A percentile compares a stretch with the other conserved stretches of the same genome.
phyloP scores from a whole-genome alignment of 92 coral and sea anemone species.

The Anthopleura xanthogrammica region DNA sequence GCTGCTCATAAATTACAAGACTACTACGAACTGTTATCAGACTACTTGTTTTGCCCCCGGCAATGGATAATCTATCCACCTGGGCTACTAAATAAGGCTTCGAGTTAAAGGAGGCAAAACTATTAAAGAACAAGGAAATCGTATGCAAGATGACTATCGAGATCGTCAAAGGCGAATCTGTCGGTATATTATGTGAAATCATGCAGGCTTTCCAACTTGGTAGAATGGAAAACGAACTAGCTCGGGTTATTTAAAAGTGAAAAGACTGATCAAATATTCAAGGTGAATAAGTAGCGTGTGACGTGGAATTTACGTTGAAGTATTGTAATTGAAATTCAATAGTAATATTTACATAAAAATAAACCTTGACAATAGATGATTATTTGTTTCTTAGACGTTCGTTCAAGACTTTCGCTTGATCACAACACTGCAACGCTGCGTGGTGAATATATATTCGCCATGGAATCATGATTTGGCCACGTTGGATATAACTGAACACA shows the following conservation, averaged over 20 bases:
- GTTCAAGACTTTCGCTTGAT: conserved; percentile 2
- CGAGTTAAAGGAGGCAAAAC: too few relatives aligned
- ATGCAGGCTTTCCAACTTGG: too few relatives aligned
- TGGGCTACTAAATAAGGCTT: too few relatives aligned
- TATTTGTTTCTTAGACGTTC: conserved; percentile 8
- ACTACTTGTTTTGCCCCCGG: not conserved
- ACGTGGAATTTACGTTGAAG: not conserved
- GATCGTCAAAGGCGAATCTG: not conserved
- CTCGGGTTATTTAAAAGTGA: not conserved
- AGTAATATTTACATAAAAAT: conserved; percentile 21
- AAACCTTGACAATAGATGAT: not conserved
- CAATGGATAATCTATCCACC: not conserved
- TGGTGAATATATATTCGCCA: not conserved
- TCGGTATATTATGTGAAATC: too few relatives aligned
- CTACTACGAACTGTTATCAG: not conserved
- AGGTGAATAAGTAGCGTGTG: not conserved
- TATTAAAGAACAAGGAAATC: too few relatives aligned
- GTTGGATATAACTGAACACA: not conserved
- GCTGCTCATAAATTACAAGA: not conserved
- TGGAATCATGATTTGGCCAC: not conserved
- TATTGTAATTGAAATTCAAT: conserved; percentile 4
- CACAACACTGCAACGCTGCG: conserved; percentile 3
- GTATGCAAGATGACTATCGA: too few relatives aligned
- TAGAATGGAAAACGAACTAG: too few relatives aligned
- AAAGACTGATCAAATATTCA: not conserved